These are phyloP conservation scores for Limosa lapponica DNA, from an alignment of 2,797 vertebrate species.

Conservation along the genomic window DNA sequence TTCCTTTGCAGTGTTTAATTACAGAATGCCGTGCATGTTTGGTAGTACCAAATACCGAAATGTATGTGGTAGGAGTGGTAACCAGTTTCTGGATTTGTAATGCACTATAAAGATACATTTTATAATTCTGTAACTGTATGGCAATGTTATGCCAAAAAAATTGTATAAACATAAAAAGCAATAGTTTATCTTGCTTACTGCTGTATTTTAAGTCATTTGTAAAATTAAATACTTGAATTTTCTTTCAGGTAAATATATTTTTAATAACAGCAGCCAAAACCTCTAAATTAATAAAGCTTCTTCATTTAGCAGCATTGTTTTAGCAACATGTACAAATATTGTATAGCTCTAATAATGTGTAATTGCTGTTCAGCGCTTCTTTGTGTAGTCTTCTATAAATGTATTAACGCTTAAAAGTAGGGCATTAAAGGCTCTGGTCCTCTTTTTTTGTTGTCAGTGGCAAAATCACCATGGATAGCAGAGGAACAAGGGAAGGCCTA, in stretches of 20 bases:
- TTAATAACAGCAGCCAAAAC: constrained; percentile 70
- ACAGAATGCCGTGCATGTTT: constrained; percentile 67
- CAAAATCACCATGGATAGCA: neutral
- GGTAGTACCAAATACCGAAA: constrained; percentile 36
- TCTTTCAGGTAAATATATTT: constrained; percentile 76
- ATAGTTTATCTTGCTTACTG: constrained; percentile 75
- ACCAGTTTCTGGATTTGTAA: constrained; percentile 79
- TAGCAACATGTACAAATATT: constrained; percentile 50
- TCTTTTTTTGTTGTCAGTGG: neutral
- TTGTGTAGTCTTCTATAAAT: constrained; percentile 50
- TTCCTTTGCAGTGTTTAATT: constrained; percentile 41
- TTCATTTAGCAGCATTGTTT: constrained; percentile 57
- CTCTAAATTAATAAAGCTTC: constrained; percentile 65
- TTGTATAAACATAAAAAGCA: constrained; percentile 70
- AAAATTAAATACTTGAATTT: constrained; percentile 72
- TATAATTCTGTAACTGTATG: constrained; percentile 78
- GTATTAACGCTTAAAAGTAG: constrained; percentile 2
- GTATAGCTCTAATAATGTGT: constrained; percentile 61
- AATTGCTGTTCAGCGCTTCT: constrained; percentile 49
- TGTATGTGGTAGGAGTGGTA: constrained; percentile 75
- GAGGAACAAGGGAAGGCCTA: neutral
- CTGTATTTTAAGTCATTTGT: constrained; percentile 75
- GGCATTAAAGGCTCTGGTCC: constrained; percentile 40
- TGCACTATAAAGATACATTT: constrained; percentile 72
- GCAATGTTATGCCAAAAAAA: constrained; percentile 74